Percentiles rank a stretch among this genome's conserved stretches.
phyloP scores from a whole-genome alignment of 2,888 invertebrate genomes.

The Drepana falcataria region DNA sequence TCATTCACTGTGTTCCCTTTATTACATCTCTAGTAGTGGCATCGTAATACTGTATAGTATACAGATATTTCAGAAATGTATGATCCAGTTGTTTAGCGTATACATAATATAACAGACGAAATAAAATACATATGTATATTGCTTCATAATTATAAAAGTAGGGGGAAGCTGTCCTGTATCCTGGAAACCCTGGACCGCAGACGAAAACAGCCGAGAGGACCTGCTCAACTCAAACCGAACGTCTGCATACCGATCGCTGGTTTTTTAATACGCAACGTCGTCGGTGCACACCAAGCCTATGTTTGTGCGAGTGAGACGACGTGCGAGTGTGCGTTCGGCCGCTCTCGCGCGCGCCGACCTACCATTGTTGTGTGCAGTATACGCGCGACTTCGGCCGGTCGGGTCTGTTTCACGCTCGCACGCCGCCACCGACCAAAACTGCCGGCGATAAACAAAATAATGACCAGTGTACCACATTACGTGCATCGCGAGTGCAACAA shows the following conservation, averaged over 20 bases:
- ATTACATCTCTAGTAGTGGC: too few relatives aligned
- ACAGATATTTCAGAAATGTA: too few relatives aligned
- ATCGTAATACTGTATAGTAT: too few relatives aligned
- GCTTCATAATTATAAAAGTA: slow-evolving; percentile 11
- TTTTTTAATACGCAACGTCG: slow-evolving; percentile 67
- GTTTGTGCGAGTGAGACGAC: slow-evolving; percentile 44
- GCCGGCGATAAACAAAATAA: slow-evolving; percentile 75
- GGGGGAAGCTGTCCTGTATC: slow-evolving; percentile 39
- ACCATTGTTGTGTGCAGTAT: slow-evolving; percentile 69
- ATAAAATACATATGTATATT: too few relatives aligned
- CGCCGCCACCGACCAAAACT: slow-evolving; percentile 55
- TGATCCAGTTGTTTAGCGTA: too few relatives aligned
- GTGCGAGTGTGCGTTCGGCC: slow-evolving; percentile 45
- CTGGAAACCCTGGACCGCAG: slow-evolving; percentile 71
- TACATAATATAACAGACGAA: too few relatives aligned
- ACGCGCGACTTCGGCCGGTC: slow-evolving; percentile 59
- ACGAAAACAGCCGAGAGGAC: slow-evolving; percentile 79
- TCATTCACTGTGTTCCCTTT: too few relatives aligned
- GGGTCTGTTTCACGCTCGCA: slow-evolving; percentile 45
- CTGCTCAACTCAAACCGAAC: slow-evolving; percentile 77
- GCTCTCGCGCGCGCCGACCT: slow-evolving; percentile 57
- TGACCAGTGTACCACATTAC: slow-evolving; percentile 67
- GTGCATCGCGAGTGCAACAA: slow-evolving; percentile 73
- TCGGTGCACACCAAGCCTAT: slow-evolving; percentile 48
- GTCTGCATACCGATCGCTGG: slow-evolving; percentile 79